phyloP scores from a whole-genome alignment of 1,140 invertebrate species.

The Drosophila miranda region DNA sequence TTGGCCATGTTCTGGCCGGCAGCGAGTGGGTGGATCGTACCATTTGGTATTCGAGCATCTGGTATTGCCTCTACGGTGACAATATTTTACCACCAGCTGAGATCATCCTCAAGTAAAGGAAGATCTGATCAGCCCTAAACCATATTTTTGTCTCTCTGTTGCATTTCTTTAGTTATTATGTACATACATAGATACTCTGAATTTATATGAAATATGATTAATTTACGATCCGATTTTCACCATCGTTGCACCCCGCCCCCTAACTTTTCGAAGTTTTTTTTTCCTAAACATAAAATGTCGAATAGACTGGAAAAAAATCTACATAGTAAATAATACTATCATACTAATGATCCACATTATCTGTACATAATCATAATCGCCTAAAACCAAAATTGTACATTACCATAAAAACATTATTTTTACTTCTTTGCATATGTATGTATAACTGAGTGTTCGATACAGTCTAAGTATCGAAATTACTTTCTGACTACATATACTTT shows the following conservation, averaged over 20 bases:
- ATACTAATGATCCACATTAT: slow-evolving; percentile 11
- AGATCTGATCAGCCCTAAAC: too few relatives aligned
- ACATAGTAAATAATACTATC: background rate
- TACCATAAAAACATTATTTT: slow-evolving; percentile 1
- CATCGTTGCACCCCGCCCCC: too few relatives aligned
- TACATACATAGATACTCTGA: slow-evolving; percentile 24
- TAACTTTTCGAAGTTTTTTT: background rate
- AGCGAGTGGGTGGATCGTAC: slow-evolving; percentile 88
- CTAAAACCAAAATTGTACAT: slow-evolving; percentile 28
- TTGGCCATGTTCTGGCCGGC: slow-evolving; percentile 90
- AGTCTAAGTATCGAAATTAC: too few relatives aligned
- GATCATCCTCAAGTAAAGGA: slow-evolving; percentile 83
- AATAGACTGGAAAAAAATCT: background rate
- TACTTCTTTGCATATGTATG: background rate
- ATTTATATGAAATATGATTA: too few relatives aligned
- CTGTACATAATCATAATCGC: slow-evolving; percentile 9
- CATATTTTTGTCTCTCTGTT: slow-evolving; percentile 1
- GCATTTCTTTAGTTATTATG: slow-evolving; percentile 20
- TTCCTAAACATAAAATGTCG: background rate
- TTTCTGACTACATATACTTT: too few relatives aligned
- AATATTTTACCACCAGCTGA: slow-evolving; percentile 84
- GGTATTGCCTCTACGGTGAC: slow-evolving; percentile 86
- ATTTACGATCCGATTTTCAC: background rate
- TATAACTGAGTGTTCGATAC: background rate
- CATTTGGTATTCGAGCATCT: slow-evolving; percentile 89